Evolutionary conservation across 1,140 invertebrate genomes (phyloP).

Genomic region (Pseudoatta argentina): DNA sequence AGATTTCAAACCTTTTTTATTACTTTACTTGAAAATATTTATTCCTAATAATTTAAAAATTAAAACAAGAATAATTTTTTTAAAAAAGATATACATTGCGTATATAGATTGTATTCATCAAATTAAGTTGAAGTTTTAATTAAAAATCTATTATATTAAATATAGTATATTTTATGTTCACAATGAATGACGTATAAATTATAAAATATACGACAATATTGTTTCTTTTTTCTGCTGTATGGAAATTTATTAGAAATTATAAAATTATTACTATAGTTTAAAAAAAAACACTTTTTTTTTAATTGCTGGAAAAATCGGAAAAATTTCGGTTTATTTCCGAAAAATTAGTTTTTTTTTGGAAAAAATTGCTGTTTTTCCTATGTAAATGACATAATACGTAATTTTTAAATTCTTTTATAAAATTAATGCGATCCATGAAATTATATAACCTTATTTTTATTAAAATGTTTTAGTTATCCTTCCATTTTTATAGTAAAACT

Average conservation of each 20-base stretch:
- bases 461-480: no score
- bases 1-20: neutral
- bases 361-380: no score
- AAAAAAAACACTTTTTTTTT: no score
- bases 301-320: no score
- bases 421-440: no score
- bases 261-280: neutral
- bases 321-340: no score
- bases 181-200: neutral
- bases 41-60: neutral
- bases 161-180: neutral
- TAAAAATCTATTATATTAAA: neutral
- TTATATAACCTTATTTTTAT: no score
- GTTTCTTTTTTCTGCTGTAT: neutral
- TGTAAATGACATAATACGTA: no score
- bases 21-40: neutral
- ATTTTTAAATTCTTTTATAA: no score
- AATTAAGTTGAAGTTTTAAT: neutral
- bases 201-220: neutral
- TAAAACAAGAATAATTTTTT: neutral
- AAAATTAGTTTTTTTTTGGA: no score
- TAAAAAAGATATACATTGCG: neutral
- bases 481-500: no score
- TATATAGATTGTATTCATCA: no score
- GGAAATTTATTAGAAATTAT: neutral